These are phyloP conservation scores for Orthosia gracilis DNA, from an alignment of 2,888 invertebrate genomes.

Conservation along the genomic window DNA sequence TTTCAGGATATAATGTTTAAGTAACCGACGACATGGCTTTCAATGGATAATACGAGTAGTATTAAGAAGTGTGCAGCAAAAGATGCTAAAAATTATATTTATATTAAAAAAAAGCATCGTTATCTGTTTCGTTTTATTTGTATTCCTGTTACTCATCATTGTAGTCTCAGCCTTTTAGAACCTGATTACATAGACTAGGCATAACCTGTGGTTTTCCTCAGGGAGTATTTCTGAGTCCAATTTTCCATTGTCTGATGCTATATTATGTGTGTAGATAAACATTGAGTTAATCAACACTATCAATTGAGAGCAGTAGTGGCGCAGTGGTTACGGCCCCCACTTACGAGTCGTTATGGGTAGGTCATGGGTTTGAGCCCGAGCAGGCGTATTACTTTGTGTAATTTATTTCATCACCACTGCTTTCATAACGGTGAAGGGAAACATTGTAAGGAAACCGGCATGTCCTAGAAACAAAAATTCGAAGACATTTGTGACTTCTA, in stretches of 20 bases:
- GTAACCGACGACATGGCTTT: conserved; percentile 35
- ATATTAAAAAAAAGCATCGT: conserved; percentile 58
- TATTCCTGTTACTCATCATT: background rate
- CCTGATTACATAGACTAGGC: background rate
- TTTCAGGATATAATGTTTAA: conserved; percentile 61
- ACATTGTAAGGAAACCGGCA: no score
- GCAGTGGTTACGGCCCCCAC: no score
- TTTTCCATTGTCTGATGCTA: background rate
- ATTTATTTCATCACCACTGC: no score
- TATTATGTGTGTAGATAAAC: no score
- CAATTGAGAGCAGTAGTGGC: no score
- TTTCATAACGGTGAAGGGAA: no score
- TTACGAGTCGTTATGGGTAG: no score
- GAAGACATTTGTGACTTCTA: no score
- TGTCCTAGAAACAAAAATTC: no score
- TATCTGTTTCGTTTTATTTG: conserved; percentile 55
- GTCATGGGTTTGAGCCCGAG: no score
- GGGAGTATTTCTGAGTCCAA: background rate
- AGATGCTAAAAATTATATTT: conserved; percentile 55
- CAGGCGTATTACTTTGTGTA: no score
- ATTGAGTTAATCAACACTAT: no score
- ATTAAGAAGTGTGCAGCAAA: conserved; percentile 65
- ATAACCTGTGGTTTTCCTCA: background rate
- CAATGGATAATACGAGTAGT: conserved; percentile 47
- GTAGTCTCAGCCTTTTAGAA: background rate